Base-by-base conservation (phyloP, 2,797 vertebrate genomes). In the Scleropages formosus region DNA sequence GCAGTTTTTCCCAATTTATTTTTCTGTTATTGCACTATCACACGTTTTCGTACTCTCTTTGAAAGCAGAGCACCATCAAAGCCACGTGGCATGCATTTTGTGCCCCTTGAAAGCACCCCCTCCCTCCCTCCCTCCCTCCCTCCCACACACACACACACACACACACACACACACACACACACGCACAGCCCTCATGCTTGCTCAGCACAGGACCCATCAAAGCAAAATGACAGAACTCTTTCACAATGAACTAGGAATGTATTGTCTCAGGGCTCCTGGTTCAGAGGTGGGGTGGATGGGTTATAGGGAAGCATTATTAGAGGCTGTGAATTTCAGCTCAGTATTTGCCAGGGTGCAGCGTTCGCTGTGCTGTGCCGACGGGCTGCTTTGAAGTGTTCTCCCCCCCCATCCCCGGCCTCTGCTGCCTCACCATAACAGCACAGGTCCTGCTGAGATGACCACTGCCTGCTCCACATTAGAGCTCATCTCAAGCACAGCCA, bases 171-270 rank as follows among this genome's bases (percentile, higher is more conserved):
- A 39, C 31, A 39, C 31, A 39, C 53, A 58, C 12, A 31, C 22
- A 65, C 63, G 16, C 26, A 26, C 76, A 27, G 24, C 64, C 46
- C 46, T 58, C 53, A 51, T 3, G 46, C 18, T 68, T 39, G 31
- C 62, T 51, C 20, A 22, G 31, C 68, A n/a, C 69, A n/a, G 27
- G 68, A 10, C 63, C 26, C 11, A 58, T 66, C 72, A 39, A 51
- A 68, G 58, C 69, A 26, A 65, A 74, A 72, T 72, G 80, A 77
- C 76, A 76, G 64, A 81, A 78, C 60, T 78, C 76, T 72, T 75
- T 81, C 74, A 70, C 76, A 72, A 77, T 75, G 74, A 74, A 62
- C 56, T 18, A 65, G 49, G 73, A 71, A 64, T 56, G 59, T 68
- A 76, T 78, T 82, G 74, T 79, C 46, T 73, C 66, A 39, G 76